Base-by-base conservation (phyloP, 2,888 invertebrate genomes). In the Agrotis puta region DNA sequence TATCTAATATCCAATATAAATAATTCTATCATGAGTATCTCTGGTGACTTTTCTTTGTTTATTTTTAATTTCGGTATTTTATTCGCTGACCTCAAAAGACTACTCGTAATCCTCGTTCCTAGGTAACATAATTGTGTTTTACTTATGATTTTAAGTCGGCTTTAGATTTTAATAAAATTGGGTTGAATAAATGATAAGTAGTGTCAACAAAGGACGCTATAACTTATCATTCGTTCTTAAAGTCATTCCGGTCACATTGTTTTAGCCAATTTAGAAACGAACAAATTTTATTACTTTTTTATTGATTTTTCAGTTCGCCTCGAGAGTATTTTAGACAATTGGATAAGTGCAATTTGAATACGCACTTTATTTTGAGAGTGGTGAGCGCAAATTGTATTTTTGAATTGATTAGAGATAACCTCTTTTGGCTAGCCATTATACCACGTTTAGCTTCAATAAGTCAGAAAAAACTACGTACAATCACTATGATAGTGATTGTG, bases 201-300 rank as follows among this genome's bases (percentile, higher is more conserved):
- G 20, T 59, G 71, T 56, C 71, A 59, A 50, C 50, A 71, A 61
- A 75, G 75, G 78, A 75, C 75, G 59, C 20, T 59, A 27, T 61
- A 77, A 83, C 74, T 80, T 77, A 77, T 83, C 71, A 82, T 83
- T 67, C 63, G 71, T 72, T 83, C 83, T 65, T 70, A 77, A 80
- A 83, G 82, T 82, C 83, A 82, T 79, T 66, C 61, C 80, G 82
- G 83, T 82, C 82, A 83, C 80, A 82, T 77, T 74, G 80, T 77
- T 82, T 83, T 71, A 72, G 65, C 74, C 74, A 64, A 72, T 66
- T 78, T 72, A 72, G 53, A 47, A 56, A 3, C 53, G 13, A 59
- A 51, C 57, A 43, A 57, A 45, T 20, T 54, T 59, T 64, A 77
- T 64, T 47, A 47, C 54, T 43, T 13, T 54, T 63, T 57, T 76